A percentile compares a stretch with the other conserved stretches of the same genome.
These are phyloP conservation scores for Synanceia verrucosa DNA, from an alignment of 2,797 vertebrate genomes.

Conservation along the genomic window DNA sequence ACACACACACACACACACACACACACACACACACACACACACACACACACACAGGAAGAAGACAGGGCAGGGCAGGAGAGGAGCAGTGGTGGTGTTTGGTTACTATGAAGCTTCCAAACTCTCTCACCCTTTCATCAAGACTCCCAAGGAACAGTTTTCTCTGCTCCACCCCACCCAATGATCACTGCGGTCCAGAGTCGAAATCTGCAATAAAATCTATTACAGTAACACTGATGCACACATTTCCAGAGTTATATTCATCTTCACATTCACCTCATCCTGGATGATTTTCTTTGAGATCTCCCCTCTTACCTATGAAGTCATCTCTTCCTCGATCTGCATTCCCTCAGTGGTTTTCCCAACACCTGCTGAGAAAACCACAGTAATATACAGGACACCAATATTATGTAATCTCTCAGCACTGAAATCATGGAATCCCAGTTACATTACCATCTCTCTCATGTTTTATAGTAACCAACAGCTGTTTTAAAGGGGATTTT, in stretches of 20 bases:
- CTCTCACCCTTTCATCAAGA: constrained; percentile 47
- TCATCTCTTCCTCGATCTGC: constrained; percentile 21
- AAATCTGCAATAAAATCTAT: constrained; percentile 2
- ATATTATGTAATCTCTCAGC: constrained; percentile 45
- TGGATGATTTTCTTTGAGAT: constrained; percentile 7
- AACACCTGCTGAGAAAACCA: constrained; percentile 35
- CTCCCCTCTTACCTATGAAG: constrained; percentile 1
- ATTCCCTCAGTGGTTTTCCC: constrained; percentile 12
- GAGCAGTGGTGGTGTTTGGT: constrained; percentile 37
- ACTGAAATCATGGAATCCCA: constrained; percentile 66
- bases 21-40: constrained; percentile 15
- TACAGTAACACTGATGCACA: not conserved
- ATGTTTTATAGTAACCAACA: constrained; percentile 70
- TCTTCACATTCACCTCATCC: not conserved
- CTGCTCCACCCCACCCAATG: constrained; percentile 20
- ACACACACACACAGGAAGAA: constrained; percentile 13
- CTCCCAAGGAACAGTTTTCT: constrained; percentile 30
- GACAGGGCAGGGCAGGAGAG: constrained; percentile 26
- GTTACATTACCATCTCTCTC: constrained; percentile 50
- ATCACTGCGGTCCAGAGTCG: not conserved
- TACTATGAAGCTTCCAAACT: constrained; percentile 38
- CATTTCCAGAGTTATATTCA: not conserved
- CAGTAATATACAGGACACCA: constrained; percentile 20
- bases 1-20: constrained; percentile 8
- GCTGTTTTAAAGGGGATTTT: constrained; percentile 60